These are phyloP conservation scores for Habropoda laboriosa DNA, from an alignment of 1,140 invertebrate species.

Conservation along the genomic window DNA sequence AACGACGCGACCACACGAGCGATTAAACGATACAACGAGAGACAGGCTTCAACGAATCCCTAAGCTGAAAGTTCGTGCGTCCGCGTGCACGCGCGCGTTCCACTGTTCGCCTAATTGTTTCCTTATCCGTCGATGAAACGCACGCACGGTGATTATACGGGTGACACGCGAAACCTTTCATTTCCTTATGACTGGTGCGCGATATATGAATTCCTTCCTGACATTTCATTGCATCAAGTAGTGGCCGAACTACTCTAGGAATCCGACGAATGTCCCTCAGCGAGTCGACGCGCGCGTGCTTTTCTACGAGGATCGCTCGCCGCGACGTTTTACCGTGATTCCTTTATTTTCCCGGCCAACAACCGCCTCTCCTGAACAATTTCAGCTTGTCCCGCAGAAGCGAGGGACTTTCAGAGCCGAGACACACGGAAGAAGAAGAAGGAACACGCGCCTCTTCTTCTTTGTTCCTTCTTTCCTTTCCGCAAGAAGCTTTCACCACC, in stretches of 20 bases:
- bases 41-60: not conserved
- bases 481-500: not conserved
- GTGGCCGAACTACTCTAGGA: conserved; percentile 45
- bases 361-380: not conserved
- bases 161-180: conserved; percentile 51
- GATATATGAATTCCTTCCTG: conserved; percentile 60
- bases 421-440: conserved; percentile 1
- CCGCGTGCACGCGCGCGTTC: not conserved
- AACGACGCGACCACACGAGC: not conserved
- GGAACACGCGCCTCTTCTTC: not conserved
- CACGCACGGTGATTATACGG: conserved; percentile 10
- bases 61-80: not conserved
- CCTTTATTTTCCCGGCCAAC: conserved; percentile 21
- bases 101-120: conserved; percentile 30
- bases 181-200: conserved; percentile 55
- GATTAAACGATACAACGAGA: not conserved
- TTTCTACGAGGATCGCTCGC: conserved; percentile 26
- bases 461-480: not conserved
- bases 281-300: conserved; percentile 33
- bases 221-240: conserved; percentile 62
- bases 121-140: conserved; percentile 33
- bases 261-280: conserved; percentile 51
- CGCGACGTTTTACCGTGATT: conserved; percentile 31
- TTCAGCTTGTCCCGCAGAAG: conserved; percentile 1
- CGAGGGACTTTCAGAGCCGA: not conserved